Percentiles rank a stretch among this genome's conserved stretches.
Evolutionary conservation across 1,140 invertebrate genomes (phyloP).

Genomic region (Uloborus diversus): DNA sequence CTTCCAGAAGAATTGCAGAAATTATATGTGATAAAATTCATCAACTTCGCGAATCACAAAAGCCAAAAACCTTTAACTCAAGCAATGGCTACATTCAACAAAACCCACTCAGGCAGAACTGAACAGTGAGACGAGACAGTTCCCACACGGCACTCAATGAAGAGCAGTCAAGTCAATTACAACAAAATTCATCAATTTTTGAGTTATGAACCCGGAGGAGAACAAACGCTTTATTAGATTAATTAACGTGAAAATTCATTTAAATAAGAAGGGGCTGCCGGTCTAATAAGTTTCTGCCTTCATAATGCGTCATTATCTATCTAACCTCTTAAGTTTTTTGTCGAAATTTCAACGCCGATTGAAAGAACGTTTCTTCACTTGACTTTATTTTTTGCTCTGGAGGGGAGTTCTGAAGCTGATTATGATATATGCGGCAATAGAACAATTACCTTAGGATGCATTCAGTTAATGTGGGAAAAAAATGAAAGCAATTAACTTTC

Average conservation of each 20-base stretch:
- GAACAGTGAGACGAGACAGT: background rate
- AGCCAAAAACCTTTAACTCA: too few relatives aligned
- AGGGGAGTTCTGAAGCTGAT: too few relatives aligned
- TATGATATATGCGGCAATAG: too few relatives aligned
- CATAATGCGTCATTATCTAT: slow-evolving; percentile 11
- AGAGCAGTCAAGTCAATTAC: slow-evolving; percentile 4
- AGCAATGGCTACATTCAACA: too few relatives aligned
- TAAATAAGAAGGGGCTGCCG: background rate
- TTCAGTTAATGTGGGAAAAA: too few relatives aligned
- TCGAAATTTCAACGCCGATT: slow-evolving; percentile 7
- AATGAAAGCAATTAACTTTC: too few relatives aligned
- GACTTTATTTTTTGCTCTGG: too few relatives aligned
- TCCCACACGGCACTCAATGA: background rate
- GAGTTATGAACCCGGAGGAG: background rate
- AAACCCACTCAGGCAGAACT: too few relatives aligned
- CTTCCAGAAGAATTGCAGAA: too few relatives aligned
- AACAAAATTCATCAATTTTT: slow-evolving; percentile 17
- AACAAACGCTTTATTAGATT: slow-evolving; percentile 7
- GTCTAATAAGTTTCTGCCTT: background rate
- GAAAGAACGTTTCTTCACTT: background rate
- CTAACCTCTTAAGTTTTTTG: background rate
- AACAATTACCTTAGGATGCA: too few relatives aligned
- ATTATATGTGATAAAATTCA: too few relatives aligned
- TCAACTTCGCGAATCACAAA: too few relatives aligned
- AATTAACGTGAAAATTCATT: slow-evolving; percentile 7